Evolutionary conservation across 37 sponge, comb jelly and placozoan species (phyloP).

Genomic region (Oopsacas minuta): DNA sequence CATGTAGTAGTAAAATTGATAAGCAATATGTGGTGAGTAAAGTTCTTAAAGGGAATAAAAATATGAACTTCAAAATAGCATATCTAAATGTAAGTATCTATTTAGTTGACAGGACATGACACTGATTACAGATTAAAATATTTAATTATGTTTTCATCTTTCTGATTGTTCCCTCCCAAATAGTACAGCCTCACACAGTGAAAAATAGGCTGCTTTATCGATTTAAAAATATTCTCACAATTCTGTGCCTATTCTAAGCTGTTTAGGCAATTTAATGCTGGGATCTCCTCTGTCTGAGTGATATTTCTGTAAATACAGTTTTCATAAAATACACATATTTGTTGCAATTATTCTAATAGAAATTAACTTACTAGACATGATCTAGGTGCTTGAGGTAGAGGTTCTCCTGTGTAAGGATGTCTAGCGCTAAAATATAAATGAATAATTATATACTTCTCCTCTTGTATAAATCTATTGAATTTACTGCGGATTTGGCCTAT

Average conservation of each 20-base stretch:
- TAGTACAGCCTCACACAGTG: not conserved
- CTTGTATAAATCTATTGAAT: no score
- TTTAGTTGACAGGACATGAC: conserved; percentile 1
- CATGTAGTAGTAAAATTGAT: not conserved
- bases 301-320: not conserved
- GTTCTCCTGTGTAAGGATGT: conserved; percentile 10
- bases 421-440: not conserved
- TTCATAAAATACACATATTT: not conserved
- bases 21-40: no score
- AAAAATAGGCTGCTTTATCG: no score
- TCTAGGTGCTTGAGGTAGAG: not conserved
- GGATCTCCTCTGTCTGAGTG: not conserved
- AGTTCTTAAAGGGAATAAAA: not conserved
- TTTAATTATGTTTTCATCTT: conserved; percentile 6
- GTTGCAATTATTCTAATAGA: not conserved
- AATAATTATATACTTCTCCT: no score
- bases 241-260: conserved; percentile 2
- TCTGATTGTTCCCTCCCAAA: not conserved
- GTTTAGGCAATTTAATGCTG: not conserved
- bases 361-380: not conserved
- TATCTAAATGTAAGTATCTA: not conserved
- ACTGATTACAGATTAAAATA: not conserved
- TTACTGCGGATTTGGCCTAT: no score
- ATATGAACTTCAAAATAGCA: not conserved
- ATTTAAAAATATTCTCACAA: not conserved